Evolutionary conservation across 2,888 invertebrate species (phyloP).

Genomic region (Epinotia bilunana): DNA sequence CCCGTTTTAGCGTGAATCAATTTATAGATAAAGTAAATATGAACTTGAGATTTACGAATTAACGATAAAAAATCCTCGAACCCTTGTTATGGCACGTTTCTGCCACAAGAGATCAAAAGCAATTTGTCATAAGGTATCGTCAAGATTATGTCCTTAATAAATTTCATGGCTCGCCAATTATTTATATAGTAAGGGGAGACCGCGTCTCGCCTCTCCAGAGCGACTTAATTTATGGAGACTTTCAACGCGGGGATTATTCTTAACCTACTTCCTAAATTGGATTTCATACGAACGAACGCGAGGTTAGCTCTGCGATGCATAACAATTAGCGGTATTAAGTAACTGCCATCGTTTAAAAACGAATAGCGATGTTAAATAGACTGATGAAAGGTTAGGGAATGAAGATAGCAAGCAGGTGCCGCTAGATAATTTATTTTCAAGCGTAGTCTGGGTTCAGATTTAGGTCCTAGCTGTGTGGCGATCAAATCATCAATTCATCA

Average conservation of each 20-base stretch:
- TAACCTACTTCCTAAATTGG: conserved; percentile 43
- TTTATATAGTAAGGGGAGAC: conserved; percentile 73
- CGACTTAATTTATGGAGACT: conserved; percentile 76
- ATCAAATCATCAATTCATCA: background rate
- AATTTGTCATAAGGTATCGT: conserved; percentile 41
- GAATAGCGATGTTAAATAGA: background rate
- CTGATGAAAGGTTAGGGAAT: conserved; percentile 19
- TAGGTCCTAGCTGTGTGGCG: background rate
- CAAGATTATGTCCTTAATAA: conserved; percentile 69
- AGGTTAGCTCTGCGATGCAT: conserved; percentile 29
- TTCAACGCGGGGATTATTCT: conserved; percentile 63
- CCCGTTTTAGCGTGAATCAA: background rate
- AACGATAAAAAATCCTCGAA: conserved; percentile 7
- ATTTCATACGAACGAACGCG: conserved; percentile 33
- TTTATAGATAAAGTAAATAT: conserved; percentile 15
- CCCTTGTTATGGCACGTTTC: conserved; percentile 39
- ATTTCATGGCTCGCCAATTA: conserved; percentile 74
- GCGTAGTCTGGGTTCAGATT: background rate
- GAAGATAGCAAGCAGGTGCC: background rate
- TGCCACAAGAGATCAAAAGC: conserved; percentile 42
- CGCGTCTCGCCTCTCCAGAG: conserved; percentile 67
- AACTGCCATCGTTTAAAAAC: conserved; percentile 20
- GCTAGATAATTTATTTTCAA: background rate
- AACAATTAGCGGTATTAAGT: conserved; percentile 26
- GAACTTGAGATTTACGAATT: conserved; percentile 16